Percentiles rank a stretch among this genome's conserved stretches.
Evolutionary conservation across 2,888 invertebrate species (phyloP).

Genomic region (Amiota mariae): DNA sequence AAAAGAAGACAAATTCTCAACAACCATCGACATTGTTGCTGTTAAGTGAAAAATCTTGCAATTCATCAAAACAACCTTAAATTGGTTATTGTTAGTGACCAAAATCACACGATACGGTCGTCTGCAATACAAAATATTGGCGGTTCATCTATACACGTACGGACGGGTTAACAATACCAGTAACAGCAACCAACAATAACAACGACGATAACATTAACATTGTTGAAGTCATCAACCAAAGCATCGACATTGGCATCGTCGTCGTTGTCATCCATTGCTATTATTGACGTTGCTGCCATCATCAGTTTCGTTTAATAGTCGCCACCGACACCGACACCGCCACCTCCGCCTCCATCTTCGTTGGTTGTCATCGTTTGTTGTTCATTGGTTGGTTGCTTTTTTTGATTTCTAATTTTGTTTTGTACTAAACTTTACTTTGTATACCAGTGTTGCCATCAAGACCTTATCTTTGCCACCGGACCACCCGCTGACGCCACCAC

Average conservation of each 20-base stretch:
- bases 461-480: neutral
- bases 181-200: neutral
- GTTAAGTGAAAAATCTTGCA: no score
- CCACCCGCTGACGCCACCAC: neutral
- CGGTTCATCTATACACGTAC: no score
- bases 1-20: no score
- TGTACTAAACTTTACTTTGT: no score
- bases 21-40: no score
- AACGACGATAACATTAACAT: neutral
- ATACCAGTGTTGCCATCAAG: neutral
- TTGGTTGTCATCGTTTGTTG: neutral
- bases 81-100: no score
- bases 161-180: neutral
- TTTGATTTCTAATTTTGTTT: no score
- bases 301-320: neutral
- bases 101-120: no score
- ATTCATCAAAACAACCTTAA: no score
- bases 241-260: neutral
- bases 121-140: no score
- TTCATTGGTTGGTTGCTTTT: neutral
- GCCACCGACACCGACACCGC: neutral
- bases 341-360: neutral
- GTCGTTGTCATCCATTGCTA: neutral
- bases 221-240: neutral
- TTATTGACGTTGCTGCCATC: slow-evolving; percentile 1